Base-by-base conservation (phyloP, 2,797 vertebrate species). In the Phrynocephalus guinanensis region DNA sequence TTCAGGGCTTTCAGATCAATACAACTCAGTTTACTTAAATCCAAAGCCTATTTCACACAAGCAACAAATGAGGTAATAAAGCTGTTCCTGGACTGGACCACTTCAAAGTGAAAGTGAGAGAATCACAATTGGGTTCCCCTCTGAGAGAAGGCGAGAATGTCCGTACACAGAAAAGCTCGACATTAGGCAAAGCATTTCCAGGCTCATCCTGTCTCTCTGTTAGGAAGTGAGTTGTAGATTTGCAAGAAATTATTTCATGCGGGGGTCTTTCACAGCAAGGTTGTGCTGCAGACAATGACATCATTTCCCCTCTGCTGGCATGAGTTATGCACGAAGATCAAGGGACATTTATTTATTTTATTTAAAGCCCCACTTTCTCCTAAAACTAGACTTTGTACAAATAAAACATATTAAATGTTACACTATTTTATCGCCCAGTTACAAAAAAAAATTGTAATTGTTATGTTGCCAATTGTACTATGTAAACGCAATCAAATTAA, bases 1-100 rank as follows among this genome's bases (percentile, higher is more conserved):
- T 87, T 87, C 66, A 82, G 71, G 86, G 60, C 38, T 82, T 67
- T n/a, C 71, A 50, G 86, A 87, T 81, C 86, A 87, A 87, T 87
- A 87, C 5, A 56, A 75, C 38, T 56, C 71, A 26, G 83, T 73
- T 86, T 82, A n/a, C 71, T 87, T 87, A 87, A 87, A 76, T 87
- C 44, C 38, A 82, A 82, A 79, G 15, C n/a, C 72, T 82, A 75
- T 87, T 87, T 87, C 79, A 75, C 56, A 73, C 79, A 82, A 75
- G 82, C 24, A 84, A 63, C 60, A 87, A 10, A 82, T 67, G 56
- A 82, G 71, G n/a, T 50, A 87, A 80, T 87, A 82, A 87, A 87
- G 52, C 71, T 82, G 56, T 87, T 81, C n/a, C 56, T 67, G 30
- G n/a, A 28, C 48, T 79, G 50, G 71, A 38, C 48, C 48, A 83